Conservation (phyloP, 2,888 invertebrate species). For the Escarpia spicata region DNA sequence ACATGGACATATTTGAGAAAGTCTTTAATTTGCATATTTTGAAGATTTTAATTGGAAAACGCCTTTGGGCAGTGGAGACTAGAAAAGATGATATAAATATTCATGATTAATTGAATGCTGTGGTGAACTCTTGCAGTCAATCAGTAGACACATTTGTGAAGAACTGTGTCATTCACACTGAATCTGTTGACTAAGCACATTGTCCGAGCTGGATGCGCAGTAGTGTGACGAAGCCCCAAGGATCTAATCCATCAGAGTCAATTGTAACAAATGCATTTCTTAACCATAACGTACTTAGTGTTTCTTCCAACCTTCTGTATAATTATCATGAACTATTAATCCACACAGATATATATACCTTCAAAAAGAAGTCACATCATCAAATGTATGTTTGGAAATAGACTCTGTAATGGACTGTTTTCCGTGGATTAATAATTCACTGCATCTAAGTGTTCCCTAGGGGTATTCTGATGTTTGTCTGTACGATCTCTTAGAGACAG, state of each 20-base stretch:
- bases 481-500: background rate
- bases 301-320: background rate
- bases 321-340: background rate
- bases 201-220: background rate
- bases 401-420: background rate
- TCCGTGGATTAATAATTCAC: background rate
- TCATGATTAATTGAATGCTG: too few species aligned
- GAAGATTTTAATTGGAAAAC: too few species aligned
- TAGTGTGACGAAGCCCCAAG: background rate
- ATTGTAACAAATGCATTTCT: background rate
- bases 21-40: too few species aligned
- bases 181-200: background rate
- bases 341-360: background rate
- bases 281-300: background rate
- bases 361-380: background rate
- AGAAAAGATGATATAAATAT: too few species aligned
- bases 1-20: too few species aligned
- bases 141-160: background rate
- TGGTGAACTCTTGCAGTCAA: too few species aligned
- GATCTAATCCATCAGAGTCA: background rate
- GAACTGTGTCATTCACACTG: background rate
- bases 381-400: background rate
- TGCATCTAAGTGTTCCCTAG: background rate
- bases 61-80: too few species aligned
- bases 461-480: background rate